phyloP scores from a whole-genome alignment of 2,888 invertebrate genomes.

The Agrotis clavis region DNA sequence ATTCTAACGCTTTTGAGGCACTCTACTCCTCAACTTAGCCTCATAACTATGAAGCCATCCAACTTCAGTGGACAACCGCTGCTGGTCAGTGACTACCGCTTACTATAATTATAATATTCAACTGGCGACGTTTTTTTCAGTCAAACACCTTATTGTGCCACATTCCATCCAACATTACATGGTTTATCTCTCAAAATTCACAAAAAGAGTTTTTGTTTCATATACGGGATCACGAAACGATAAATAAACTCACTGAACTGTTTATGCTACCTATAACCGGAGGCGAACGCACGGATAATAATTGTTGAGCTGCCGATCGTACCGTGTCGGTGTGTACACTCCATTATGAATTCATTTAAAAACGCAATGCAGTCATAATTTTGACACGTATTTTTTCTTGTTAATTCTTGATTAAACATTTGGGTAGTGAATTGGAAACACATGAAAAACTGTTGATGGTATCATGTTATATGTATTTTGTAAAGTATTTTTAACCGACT shows the following conservation, averaged over 20 bases:
- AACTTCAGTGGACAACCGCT: no score
- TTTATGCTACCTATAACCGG: constrained; percentile 28
- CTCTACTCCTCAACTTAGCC: no score
- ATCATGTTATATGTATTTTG: background rate
- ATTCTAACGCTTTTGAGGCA: no score
- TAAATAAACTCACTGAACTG: constrained; percentile 29
- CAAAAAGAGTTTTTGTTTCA: background rate
- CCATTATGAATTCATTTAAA: constrained; percentile 26
- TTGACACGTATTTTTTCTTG: constrained; percentile 5
- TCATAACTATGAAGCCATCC: no score
- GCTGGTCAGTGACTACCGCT: no score
- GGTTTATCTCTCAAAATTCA: no score
- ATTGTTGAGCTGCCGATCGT: constrained; percentile 7
- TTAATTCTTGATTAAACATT: constrained; percentile 19
- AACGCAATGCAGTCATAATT: constrained; percentile 9
- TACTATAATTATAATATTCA: no score
- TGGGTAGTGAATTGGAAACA: constrained; percentile 5
- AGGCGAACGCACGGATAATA: constrained; percentile 21
- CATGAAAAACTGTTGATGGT: background rate
- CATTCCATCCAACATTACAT: no score
- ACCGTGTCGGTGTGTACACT: constrained; percentile 20
- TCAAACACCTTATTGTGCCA: no score
- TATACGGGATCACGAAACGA: constrained; percentile 13
- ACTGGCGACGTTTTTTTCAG: no score
- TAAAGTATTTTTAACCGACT: no score